Percentiles rank a stretch among this genome's conserved stretches.
phyloP scores from a whole-genome alignment of 2,113 vertebrate species.

The Litocranius walleri region DNA sequence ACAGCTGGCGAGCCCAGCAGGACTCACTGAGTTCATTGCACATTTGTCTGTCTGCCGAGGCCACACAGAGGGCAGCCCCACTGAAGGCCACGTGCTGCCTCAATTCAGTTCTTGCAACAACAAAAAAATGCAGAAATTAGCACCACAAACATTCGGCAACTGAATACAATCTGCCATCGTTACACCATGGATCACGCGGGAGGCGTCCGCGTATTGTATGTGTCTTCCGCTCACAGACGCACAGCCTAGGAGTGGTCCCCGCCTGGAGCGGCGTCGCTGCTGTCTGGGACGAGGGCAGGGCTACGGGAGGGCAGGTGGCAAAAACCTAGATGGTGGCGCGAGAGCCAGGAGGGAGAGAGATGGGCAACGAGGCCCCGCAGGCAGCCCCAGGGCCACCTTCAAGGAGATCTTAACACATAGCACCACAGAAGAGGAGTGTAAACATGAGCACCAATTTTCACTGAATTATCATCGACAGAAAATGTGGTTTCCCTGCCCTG shows the following conservation, averaged over 20 bases:
- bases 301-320: constrained; percentile 44
- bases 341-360: constrained; percentile 35
- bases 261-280: neutral
- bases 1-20: neutral
- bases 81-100: neutral
- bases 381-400: constrained; percentile 75
- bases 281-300: neutral
- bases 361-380: constrained; percentile 70
- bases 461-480: constrained; percentile 65
- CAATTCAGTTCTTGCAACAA: constrained; percentile 44
- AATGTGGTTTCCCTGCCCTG: constrained; percentile 77
- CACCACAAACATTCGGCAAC: constrained; percentile 79
- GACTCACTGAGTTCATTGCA: constrained; percentile 42
- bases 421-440: constrained; percentile 88
- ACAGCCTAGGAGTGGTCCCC: rapidly evolving
- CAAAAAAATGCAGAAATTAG: constrained; percentile 77
- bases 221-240: neutral
- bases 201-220: neutral
- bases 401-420: constrained; percentile 83
- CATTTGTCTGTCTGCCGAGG: neutral
- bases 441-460: constrained; percentile 87
- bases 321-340: neutral
- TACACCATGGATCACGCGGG: neutral
- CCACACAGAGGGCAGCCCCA: neutral
- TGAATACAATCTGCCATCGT: constrained; percentile 58